These are phyloP conservation scores for Parochlus steinenii DNA, from an alignment of 2,888 invertebrate genomes.

Conservation along the genomic window DNA sequence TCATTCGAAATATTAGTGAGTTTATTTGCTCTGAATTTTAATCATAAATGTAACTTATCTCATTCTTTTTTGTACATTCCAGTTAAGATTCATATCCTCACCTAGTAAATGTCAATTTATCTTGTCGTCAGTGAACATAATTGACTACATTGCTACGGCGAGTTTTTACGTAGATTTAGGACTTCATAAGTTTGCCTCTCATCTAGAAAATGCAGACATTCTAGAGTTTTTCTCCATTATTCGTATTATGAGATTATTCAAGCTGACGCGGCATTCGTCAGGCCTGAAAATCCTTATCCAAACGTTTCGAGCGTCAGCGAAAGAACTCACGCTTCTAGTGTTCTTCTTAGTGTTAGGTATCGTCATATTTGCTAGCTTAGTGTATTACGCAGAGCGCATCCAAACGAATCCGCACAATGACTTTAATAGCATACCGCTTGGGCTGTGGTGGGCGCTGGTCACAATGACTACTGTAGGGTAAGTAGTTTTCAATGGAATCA, in stretches of 20 bases:
- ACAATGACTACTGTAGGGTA: constrained; percentile 99
- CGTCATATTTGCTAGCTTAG: constrained; percentile 94
- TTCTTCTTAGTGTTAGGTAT: constrained; percentile 97
- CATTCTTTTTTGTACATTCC: constrained; percentile 14
- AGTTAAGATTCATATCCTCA: constrained; percentile 76
- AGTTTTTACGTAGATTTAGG: constrained; percentile 94
- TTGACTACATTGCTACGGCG: constrained; percentile 96
- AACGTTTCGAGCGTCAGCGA: constrained; percentile 91
- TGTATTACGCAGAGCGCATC: constrained; percentile 95
- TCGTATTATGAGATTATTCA: constrained; percentile 93
- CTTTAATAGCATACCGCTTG: constrained; percentile 95
- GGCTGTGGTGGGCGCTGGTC: constrained; percentile 97
- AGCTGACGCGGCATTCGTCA: constrained; percentile 90
- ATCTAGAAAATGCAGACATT: constrained; percentile 87
- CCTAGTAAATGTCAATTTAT: constrained; percentile 91
- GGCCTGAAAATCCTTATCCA: constrained; percentile 97
- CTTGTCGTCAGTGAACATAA: constrained; percentile 93
- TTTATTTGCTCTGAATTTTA: constrained; percentile 3
- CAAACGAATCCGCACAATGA: constrained; percentile 91
- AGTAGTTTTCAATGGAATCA: too few relatives aligned
- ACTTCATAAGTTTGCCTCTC: constrained; percentile 77
- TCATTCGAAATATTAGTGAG: constrained; percentile 78
- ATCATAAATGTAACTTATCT: background rate
- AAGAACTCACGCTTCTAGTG: constrained; percentile 87
- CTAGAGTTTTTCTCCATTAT: constrained; percentile 96